A percentile compares a stretch with the other conserved stretches of the same genome.
Conservation (phyloP, 2,888 invertebrate species). For the Nysson spinosus region DNA sequence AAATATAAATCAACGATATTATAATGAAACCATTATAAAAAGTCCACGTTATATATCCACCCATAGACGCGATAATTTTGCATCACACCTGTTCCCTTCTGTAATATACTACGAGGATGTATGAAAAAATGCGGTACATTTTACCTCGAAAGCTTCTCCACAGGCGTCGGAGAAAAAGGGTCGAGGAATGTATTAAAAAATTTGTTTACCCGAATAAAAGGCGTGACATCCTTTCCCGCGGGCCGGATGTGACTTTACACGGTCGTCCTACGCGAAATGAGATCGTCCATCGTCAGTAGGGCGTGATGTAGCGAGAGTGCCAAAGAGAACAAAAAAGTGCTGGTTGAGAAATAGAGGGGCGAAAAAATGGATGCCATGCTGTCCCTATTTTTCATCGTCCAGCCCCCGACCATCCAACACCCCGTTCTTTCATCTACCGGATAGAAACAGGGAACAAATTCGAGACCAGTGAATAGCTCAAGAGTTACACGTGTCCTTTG, state of each 20-base stretch:
- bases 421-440: conserved; percentile 18
- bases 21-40: no score
- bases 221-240: not conserved
- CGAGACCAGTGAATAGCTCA: not conserved
- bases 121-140: no score
- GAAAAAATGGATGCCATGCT: conserved; percentile 44
- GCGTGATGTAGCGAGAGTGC: conserved; percentile 24
- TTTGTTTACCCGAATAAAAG: conserved; percentile 5
- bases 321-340: conserved; percentile 18
- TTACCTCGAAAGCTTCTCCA: no score
- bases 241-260: not conserved
- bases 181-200: not conserved
- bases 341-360: conserved; percentile 31
- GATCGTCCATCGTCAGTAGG: conserved; percentile 47
- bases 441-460: conserved; percentile 12
- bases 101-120: no score
- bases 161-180: not conserved
- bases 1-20: no score
- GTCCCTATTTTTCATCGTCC: conserved; percentile 55
- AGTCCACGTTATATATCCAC: no score
- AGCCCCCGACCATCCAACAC: conserved; percentile 3
- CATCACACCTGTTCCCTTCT: no score
- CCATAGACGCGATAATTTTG: no score
- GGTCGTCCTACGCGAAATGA: conserved; percentile 32
- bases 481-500: conserved; percentile 9